Evolutionary conservation across 2,113 vertebrate species (phyloP), one percentile per base, ranked within the genome.

Genomic region (Nycticebus coucang): DNA sequence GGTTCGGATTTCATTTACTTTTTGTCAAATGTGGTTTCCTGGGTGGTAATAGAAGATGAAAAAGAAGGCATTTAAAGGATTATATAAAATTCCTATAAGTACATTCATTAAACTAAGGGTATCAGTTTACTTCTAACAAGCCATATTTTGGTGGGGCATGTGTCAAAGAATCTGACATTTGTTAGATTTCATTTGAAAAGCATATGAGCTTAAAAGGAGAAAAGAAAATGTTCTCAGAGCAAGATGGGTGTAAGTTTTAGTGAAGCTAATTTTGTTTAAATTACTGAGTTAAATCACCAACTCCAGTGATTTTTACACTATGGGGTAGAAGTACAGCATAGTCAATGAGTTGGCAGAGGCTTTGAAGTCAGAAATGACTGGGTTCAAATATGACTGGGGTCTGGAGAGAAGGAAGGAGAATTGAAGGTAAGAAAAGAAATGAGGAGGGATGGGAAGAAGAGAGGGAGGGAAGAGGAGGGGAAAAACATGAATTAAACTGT

Each of bases 201-300:
- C 6, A 53, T 28, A 41, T 81, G 12, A 89, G n/a, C 78, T 95
- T 84, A 82, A 92, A 95, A 96, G 91, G 12, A 59, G 66, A 87
- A 59, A 87, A 50, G 30, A 95, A 82, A 79, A 21, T 53, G 53
- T 96, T 74, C 35, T 74, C 69, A 87, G 45, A 93, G 57, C 19
- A 89, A 50, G 19, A 88, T 0, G 15, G n/a, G 4, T 50, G 2
- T 78, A 64, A 17, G 13, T 82, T 82, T 72, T 82, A 89, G 68
- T 92, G 33, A 86, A 93, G 75, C 14, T 87, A 75, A 86, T 80
- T 96, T 95, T 96, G 80, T 87, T 94, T 64, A 80, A 82, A 41
- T 35, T 72, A 35, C 69, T 95, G 68, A 75, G 7, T 59, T 93
- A 45, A 95, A 91, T 95, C 82, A 87, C 86, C 92, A 71, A 19